These are phyloP conservation scores for Drosophila chauvacae DNA, from an alignment of 1,140 invertebrate species.

Conservation along the genomic window DNA sequence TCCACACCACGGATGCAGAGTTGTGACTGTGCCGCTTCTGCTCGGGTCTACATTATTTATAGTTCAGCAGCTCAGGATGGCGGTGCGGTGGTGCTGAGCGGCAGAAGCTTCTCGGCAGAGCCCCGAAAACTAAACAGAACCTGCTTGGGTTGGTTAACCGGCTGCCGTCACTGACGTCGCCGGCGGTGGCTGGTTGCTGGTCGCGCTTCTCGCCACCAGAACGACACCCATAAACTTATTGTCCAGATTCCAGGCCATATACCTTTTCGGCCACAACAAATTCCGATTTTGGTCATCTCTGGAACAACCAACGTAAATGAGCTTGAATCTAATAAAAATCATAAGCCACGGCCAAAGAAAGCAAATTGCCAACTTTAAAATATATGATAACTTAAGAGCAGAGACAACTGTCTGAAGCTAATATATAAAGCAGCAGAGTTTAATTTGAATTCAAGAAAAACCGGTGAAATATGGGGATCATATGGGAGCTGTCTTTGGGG, in stretches of 20 bases:
- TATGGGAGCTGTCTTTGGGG: not conserved
- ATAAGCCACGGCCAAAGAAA: slow-evolving; percentile 50
- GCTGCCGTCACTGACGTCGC: slow-evolving; percentile 48
- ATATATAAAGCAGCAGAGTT: slow-evolving; percentile 26
- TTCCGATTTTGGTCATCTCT: slow-evolving; percentile 21
- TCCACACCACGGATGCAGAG: slow-evolving; percentile 79
- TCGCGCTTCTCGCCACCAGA: slow-evolving; percentile 25
- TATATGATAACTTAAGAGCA: slow-evolving; percentile 41
- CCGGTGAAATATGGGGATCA: slow-evolving; percentile 47
- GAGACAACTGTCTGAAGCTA: slow-evolving; percentile 17
- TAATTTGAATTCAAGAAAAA: slow-evolving; percentile 60
- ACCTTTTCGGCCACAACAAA: slow-evolving; percentile 68
- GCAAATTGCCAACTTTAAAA: slow-evolving; percentile 27
- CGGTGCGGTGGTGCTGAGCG: slow-evolving; percentile 44
- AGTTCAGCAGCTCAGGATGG: slow-evolving; percentile 73
- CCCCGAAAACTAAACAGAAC: slow-evolving; percentile 72
- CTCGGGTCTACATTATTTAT: slow-evolving; percentile 80
- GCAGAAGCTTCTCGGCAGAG: slow-evolving; percentile 76
- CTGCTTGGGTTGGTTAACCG: slow-evolving; percentile 75
- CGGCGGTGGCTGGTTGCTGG: slow-evolving; percentile 4
- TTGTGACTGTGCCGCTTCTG: slow-evolving; percentile 73
- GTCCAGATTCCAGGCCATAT: slow-evolving; percentile 56
- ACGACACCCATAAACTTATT: slow-evolving; percentile 73
- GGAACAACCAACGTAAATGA: slow-evolving; percentile 38
- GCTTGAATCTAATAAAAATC: slow-evolving; percentile 52